phyloP scores from a whole-genome alignment of 2,113 vertebrate genomes.

The Seriola quinqueradiata region DNA sequence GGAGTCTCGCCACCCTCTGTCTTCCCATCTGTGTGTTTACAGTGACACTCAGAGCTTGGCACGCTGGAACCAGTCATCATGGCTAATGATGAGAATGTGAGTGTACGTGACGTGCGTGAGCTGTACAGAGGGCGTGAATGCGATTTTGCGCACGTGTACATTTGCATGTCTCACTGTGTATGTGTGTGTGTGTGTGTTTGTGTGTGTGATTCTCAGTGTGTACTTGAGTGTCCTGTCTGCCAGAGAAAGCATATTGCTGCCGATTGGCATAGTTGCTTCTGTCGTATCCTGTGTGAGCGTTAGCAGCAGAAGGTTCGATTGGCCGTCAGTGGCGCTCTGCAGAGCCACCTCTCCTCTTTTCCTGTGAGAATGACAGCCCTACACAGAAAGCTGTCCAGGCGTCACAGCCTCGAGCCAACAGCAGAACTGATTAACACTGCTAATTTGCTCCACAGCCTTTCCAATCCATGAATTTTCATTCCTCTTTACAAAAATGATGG shows the following conservation, averaged over 20 bases:
- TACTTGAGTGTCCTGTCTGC: slow-evolving; percentile 51
- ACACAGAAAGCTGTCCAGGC: slow-evolving; percentile 66
- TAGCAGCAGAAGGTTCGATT: slow-evolving; percentile 75
- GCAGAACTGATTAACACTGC: slow-evolving; percentile 66
- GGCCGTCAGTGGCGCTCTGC: slow-evolving; percentile 57
- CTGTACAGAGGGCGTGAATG: slow-evolving; percentile 45
- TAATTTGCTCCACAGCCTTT: slow-evolving; percentile 65
- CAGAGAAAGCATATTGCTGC: slow-evolving; percentile 81
- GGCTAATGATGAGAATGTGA: slow-evolving; percentile 71
- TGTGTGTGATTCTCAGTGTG: slow-evolving; percentile 39
- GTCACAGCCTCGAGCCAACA: slow-evolving; percentile 63
- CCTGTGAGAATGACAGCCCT: slow-evolving; percentile 69
- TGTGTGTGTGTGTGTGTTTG: slow-evolving; percentile 43
- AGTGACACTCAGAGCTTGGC: slow-evolving; percentile 76
- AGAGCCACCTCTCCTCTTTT: slow-evolving; percentile 67
- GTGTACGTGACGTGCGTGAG: slow-evolving; percentile 59
- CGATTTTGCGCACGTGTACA: slow-evolving; percentile 35
- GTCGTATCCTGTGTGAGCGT: slow-evolving; percentile 68
- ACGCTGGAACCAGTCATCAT: slow-evolving; percentile 70
- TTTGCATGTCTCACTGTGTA: slow-evolving; percentile 51
- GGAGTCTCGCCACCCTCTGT: slow-evolving; percentile 67
- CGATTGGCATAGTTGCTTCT: slow-evolving; percentile 70
- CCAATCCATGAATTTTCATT: slow-evolving; percentile 58
- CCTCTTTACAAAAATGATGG: slow-evolving; percentile 42
- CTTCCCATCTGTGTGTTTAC: slow-evolving; percentile 80